Percentiles rank a stretch among this genome's conserved stretches.
These are phyloP conservation scores for Bolinopsis microptera DNA, from an alignment of 37 sponge, comb jelly and placozoan genomes.

Conservation along the genomic window DNA sequence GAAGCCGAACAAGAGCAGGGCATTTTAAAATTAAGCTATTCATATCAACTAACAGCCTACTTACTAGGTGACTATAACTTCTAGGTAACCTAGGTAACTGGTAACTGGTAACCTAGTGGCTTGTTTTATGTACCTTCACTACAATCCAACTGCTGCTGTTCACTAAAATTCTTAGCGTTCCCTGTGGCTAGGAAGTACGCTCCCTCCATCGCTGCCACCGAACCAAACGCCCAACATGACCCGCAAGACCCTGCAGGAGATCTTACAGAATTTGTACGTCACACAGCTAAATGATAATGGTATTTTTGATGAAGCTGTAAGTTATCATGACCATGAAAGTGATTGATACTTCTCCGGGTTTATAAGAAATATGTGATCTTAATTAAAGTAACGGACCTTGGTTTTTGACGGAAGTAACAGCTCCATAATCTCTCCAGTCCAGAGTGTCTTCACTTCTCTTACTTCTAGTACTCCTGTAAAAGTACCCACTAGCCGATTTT, in stretches of 20 bases:
- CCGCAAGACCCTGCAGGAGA: background rate
- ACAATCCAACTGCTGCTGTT: background rate
- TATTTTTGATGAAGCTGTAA: too few species aligned
- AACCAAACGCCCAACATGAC: conserved; percentile 29
- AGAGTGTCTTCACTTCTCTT: conserved; percentile 11
- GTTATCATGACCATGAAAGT: background rate
- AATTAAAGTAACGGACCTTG: too few species aligned
- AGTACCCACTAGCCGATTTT: too few species aligned
- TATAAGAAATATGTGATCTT: too few species aligned
- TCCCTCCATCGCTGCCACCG: background rate
- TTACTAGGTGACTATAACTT: too few species aligned
- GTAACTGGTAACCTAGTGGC: too few species aligned
- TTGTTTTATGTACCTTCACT: background rate
- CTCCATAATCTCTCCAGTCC: conserved; percentile 26
- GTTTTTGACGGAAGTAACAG: conserved; percentile 17
- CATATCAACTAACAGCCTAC: too few species aligned
- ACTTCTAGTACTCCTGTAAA: background rate
- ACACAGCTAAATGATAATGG: too few species aligned
- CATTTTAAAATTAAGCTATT: too few species aligned
- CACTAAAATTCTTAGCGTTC: conserved; percentile 5
- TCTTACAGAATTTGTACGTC: too few species aligned
- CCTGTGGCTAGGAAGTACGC: conserved; percentile 1
- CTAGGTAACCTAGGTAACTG: too few species aligned
- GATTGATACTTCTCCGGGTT: background rate
- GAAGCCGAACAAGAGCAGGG: too few species aligned